phyloP scores from a whole-genome alignment of 2,113 vertebrate species.

The Oncorhynchus keta region DNA sequence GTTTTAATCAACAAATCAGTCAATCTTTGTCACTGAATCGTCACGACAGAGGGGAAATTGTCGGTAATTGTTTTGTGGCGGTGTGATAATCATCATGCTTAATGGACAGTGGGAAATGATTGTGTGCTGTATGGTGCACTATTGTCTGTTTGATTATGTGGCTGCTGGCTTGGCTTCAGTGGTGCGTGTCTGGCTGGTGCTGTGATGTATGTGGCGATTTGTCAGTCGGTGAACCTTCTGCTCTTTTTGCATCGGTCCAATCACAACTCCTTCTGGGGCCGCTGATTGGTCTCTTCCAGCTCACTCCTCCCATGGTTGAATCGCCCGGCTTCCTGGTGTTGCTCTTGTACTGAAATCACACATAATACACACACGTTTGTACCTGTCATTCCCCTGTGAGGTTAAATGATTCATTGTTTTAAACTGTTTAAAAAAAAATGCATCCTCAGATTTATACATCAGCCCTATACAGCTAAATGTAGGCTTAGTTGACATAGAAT shows the following conservation, averaged over 20 bases:
- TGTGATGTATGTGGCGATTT: slow-evolving; percentile 32
- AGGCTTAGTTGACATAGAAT: too few species aligned
- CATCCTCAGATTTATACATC: too few species aligned
- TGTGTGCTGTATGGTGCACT: slow-evolving; percentile 28
- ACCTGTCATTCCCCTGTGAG: too few species aligned
- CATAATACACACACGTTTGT: slow-evolving; percentile 21
- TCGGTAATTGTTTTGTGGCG: slow-evolving; percentile 33
- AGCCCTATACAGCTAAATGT: too few species aligned
- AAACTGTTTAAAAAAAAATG: too few species aligned
- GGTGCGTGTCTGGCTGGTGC: slow-evolving; percentile 25
- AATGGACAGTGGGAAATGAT: not conserved
- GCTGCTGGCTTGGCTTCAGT: not conserved
- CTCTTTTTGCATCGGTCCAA: slow-evolving; percentile 82
- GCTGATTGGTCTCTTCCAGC: slow-evolving; percentile 56
- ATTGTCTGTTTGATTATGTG: slow-evolving; percentile 2
- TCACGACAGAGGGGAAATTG: slow-evolving; percentile 55
- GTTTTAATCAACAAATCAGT: slow-evolving; percentile 46
- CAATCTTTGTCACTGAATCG: slow-evolving; percentile 37
- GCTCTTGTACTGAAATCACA: not conserved
- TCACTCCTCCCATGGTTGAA: slow-evolving; percentile 19
- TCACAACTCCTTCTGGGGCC: slow-evolving; percentile 71
- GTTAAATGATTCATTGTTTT: too few species aligned
- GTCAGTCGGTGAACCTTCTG: slow-evolving; percentile 31
- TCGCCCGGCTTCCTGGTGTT: not conserved
- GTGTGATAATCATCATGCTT: not conserved